Evolutionary conservation across 1,140 invertebrate species (phyloP), one percentile per base, ranked within the genome.

Genomic region (Orussus abietinus): DNA sequence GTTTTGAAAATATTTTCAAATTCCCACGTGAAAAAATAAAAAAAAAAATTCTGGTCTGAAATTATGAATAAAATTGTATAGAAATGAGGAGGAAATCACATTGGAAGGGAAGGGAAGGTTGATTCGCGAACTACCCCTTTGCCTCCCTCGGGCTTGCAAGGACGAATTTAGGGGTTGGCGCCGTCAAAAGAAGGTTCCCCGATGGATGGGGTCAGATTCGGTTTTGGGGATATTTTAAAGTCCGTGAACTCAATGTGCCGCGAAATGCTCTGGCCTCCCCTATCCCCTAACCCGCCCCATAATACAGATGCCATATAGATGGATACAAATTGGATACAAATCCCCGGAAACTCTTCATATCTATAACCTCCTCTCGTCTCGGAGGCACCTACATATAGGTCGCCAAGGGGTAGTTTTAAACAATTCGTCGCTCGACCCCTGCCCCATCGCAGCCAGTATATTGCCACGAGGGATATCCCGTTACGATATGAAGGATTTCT

Each of bases 161-260:
- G n/a, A n/a, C n/a, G n/a, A n/a, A n/a, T n/a, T n/a, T n/a, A n/a
- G n/a, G n/a, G n/a, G n/a, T n/a, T n/a, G n/a, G n/a, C n/a, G n/a
- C n/a, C n/a, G n/a, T n/a, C n/a, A n/a, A n/a, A n/a, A n/a, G n/a
- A n/a, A n/a, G n/a, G n/a, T n/a, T n/a, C n/a, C n/a, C n/a, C 12
- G 28, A 38, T 37, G 20, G 29, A 28, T 26, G 39, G 45, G 45
- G 35, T 51, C 51, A 50, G 45, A 52, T 55, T 55, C 37, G 26
- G 35, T 37, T 41, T 38, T 19, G 21, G 21, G 32, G 22, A 38
- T 39, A 54, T 58, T 64, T 64, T 61, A 58, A 62, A 62, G 55
- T 62, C 59, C 51, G 49, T 49, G 40, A 51, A 44, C 48, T 61
- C 61, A 66, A 66, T 66, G 61, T 66, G 51, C 57, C 63, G 61